phyloP scores from a whole-genome alignment of 2,797 vertebrate genomes.

The Triplophysa bombifrons region DNA sequence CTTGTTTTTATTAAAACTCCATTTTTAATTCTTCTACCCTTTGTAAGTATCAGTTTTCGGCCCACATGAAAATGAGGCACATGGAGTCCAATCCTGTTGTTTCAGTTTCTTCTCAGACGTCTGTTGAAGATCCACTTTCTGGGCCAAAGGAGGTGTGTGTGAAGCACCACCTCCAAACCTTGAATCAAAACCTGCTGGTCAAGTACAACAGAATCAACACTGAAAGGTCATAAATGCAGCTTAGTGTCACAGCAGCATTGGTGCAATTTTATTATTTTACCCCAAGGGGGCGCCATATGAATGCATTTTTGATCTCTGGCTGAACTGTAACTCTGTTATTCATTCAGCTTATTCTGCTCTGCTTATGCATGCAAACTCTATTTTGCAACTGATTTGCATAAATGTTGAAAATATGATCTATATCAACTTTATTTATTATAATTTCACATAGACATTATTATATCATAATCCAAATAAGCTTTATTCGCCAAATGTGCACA shows the following conservation, averaged over 20 bases:
- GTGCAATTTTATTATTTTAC: neutral
- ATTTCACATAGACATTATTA: no score
- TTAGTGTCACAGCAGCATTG: neutral
- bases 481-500: no score
- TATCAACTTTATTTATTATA: no score
- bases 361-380: neutral
- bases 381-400: neutral
- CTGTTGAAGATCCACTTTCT: conserved; percentile 45
- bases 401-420: no score
- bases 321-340: neutral
- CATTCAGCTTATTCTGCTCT: neutral
- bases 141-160: conserved; percentile 68
- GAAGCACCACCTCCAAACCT: conserved; percentile 61
- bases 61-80: conserved; percentile 61
- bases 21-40: neutral
- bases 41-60: conserved; percentile 36
- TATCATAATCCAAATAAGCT: no score
- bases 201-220: conserved; percentile 71
- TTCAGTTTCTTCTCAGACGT: conserved; percentile 57
- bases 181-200: conserved; percentile 71
- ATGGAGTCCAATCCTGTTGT: conserved; percentile 60
- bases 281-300: conserved; percentile 8
- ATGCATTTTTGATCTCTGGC: neutral
- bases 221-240: conserved; percentile 63
- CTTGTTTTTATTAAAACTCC: neutral